phyloP scores from a whole-genome alignment of 2,797 vertebrate species.

The Erithacus rubecula region DNA sequence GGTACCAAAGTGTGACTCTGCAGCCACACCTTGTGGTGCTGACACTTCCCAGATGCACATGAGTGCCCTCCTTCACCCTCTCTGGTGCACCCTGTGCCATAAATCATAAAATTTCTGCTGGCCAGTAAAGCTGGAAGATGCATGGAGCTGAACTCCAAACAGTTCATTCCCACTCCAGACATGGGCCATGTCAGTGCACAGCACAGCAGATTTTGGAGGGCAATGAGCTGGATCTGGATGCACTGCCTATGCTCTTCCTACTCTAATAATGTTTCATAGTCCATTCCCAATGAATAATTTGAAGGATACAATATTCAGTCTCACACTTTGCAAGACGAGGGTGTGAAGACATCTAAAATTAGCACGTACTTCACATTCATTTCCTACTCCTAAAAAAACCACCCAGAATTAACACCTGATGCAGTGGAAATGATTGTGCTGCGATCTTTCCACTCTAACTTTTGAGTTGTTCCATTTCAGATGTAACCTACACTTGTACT shows the following conservation, averaged over 20 bases:
- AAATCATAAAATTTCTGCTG: background rate
- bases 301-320: background rate
- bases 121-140: background rate
- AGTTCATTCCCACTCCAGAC: background rate
- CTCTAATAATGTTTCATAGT: background rate
- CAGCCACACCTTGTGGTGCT: background rate
- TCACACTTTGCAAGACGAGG: background rate
- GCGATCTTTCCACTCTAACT: slow-evolving; percentile 22
- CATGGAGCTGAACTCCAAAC: background rate
- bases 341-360: background rate
- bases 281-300: background rate
- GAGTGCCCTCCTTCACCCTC: background rate
- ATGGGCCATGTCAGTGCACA: accelerated
- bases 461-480: slow-evolving; percentile 26
- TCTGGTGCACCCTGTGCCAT: accelerated
- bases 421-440: slow-evolving; percentile 26
- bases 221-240: background rate
- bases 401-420: background rate
- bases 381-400: background rate
- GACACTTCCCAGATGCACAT: background rate
- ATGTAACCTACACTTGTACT: background rate
- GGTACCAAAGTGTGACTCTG: background rate
- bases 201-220: background rate
- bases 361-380: background rate
- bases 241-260: background rate